Evolutionary conservation across 1,140 invertebrate species (phyloP).

Genomic region (Trialeurodes vaporariorum): DNA sequence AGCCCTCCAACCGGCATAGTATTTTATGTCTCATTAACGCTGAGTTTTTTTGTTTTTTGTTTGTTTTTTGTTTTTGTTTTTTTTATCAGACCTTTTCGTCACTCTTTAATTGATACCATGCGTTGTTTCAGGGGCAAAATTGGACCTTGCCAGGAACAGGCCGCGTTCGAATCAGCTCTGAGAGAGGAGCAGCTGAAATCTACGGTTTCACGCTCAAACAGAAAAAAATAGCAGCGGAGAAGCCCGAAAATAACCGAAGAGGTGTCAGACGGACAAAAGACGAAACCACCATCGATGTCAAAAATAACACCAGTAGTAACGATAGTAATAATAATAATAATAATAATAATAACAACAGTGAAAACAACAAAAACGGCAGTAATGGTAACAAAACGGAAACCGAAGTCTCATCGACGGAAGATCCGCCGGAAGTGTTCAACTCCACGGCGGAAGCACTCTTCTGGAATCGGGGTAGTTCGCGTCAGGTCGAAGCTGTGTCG

Average conservation of each 20-base stretch:
- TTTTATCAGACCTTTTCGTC: no score
- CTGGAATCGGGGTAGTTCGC: background rate
- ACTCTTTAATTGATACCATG: no score
- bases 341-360: no score
- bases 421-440: background rate
- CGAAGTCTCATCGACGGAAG: background rate
- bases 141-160: background rate
- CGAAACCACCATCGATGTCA: background rate
- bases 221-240: no score
- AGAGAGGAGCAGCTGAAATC: background rate
- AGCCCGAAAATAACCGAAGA: background rate
- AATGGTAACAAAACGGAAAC: no score
- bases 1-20: no score
- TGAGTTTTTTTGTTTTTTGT: no score
- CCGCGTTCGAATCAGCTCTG: background rate
- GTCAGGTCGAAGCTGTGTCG: background rate
- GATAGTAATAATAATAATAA: no score
- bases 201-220: background rate
- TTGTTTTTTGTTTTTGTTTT: no score
- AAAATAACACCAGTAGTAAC: background rate
- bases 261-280: background rate
- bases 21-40: no score
- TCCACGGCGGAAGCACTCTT: background rate
- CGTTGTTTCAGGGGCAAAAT: background rate
- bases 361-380: no score